Base-by-base conservation (phyloP, 2,113 vertebrate species). In the Probosciger aterrimus region DNA sequence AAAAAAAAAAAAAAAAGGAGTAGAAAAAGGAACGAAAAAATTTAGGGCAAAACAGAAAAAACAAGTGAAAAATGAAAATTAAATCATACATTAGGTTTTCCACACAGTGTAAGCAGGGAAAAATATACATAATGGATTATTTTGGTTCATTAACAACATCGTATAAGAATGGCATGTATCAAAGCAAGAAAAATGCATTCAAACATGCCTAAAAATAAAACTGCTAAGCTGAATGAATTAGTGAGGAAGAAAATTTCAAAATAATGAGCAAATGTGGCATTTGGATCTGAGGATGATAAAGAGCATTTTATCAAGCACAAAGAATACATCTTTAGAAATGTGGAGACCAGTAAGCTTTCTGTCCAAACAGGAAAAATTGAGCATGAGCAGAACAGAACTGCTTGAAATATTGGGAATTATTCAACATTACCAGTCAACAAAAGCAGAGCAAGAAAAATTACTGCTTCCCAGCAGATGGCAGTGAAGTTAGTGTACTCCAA, bases 401-500 rank as follows among this genome's bases (percentile, higher is more conserved):
- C 17, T 25, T 30, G 8, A 67, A 74, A 60, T 43, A 33, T 7
- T 70, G 52, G 7, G 7, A 87, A 31, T 9, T 81, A 22, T 49
- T 70, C 60, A 67, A 68, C 2, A 1, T 67, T 67, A 20, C 49
- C 47, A 62, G 43, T 78, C 76, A 73, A 77, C 49, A 91, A 93
- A 92, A 62, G 16, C 50, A 82, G 46, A 74, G 39, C 70, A 80
- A 88, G 80, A 31, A 82, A 79, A 92, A 80, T 37, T 3, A 62
- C 49, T 69, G 43, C 15, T 85, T 95, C 88, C 91, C 89, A 95
- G 91, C 79, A 96, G 95, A 63, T 93, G 89, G 82, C 94, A 95
- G 70, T 85, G 70, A 87, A 86, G 43, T 27, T 90, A 84, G 77
- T 5, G 17, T 53, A 75, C 62, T 76, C n/a, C 50, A 57, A 57